Conservation (phyloP, 2,113 vertebrate species). For the Loxodonta africana region DNA sequence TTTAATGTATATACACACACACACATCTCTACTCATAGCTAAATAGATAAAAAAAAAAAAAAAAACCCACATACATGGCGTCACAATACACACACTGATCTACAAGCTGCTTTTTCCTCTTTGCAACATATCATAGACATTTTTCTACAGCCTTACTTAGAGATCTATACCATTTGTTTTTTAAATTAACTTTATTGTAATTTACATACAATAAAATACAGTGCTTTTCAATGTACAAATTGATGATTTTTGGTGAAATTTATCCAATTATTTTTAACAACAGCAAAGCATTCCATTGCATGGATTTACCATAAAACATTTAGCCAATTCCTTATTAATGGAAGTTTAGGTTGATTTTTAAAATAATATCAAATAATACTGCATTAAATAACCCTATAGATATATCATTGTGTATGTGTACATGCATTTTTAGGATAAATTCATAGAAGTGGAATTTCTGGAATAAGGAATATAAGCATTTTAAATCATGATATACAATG, state of each 20-base stretch:
- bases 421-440: neutral
- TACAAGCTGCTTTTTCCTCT: neutral
- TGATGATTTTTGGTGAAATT: neutral
- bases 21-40: neutral
- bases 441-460: constrained; percentile 4
- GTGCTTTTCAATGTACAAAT: neutral
- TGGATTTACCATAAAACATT: neutral
- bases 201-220: neutral
- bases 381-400: neutral
- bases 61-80: too few species aligned
- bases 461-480: neutral
- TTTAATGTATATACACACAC: neutral
- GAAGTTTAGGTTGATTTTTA: neutral
- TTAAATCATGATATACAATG: neutral
- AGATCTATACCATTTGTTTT: neutral
- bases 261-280: neutral
- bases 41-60: neutral
- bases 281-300: neutral
- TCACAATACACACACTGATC: neutral
- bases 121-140: neutral
- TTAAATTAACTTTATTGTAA: neutral
- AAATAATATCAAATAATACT: neutral
- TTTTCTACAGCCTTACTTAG: neutral
- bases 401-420: neutral
- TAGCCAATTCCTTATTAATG: neutral